These are phyloP conservation scores for Atopsyche davidsoni DNA, from an alignment of 1,140 invertebrate genomes.

Conservation along the genomic window DNA sequence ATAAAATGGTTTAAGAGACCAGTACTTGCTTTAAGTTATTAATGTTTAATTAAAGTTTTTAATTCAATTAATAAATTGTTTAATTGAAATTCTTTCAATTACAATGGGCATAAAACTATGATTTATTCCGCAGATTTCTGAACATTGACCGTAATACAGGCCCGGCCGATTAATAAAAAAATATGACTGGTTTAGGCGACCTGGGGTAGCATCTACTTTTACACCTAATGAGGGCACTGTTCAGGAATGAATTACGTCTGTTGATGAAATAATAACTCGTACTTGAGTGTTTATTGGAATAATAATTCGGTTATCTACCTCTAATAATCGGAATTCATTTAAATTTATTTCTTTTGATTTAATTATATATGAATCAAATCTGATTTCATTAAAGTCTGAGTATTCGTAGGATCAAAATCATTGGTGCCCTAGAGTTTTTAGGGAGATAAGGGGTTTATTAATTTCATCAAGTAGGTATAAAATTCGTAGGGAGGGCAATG, in stretches of 20 bases:
- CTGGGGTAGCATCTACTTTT: slow-evolving; percentile 61
- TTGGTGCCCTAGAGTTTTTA: slow-evolving; percentile 50
- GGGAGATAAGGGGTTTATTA: slow-evolving; percentile 9
- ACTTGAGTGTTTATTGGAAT: slow-evolving; percentile 52
- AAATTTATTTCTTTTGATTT: slow-evolving; percentile 35
- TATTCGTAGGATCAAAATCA: slow-evolving; percentile 67
- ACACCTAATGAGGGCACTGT: slow-evolving; percentile 56
- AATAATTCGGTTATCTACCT: slow-evolving; percentile 57
- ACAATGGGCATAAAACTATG: slow-evolving; percentile 76
- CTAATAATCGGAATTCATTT: slow-evolving; percentile 52
- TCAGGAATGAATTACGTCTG: slow-evolving; percentile 66
- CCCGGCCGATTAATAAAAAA: slow-evolving; percentile 52
- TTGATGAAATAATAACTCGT: slow-evolving; percentile 52
- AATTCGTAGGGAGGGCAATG: slow-evolving; percentile 52
- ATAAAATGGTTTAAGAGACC: slow-evolving; percentile 47
- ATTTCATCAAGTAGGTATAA: slow-evolving; percentile 57
- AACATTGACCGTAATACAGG: slow-evolving; percentile 65
- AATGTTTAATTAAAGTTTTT: slow-evolving; percentile 52
- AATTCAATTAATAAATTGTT: slow-evolving; percentile 54
- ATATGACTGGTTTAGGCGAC: slow-evolving; percentile 59
- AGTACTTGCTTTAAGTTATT: slow-evolving; percentile 57
- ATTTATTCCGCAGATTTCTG: slow-evolving; percentile 72
- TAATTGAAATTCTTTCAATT: slow-evolving; percentile 63
- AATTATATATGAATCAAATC: slow-evolving; percentile 63
- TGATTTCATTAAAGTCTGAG: slow-evolving; percentile 51